These are phyloP conservation scores for Chondrosia reniformis DNA, from an alignment of 37 sponge, comb jelly and placozoan species.

Conservation along the genomic window DNA sequence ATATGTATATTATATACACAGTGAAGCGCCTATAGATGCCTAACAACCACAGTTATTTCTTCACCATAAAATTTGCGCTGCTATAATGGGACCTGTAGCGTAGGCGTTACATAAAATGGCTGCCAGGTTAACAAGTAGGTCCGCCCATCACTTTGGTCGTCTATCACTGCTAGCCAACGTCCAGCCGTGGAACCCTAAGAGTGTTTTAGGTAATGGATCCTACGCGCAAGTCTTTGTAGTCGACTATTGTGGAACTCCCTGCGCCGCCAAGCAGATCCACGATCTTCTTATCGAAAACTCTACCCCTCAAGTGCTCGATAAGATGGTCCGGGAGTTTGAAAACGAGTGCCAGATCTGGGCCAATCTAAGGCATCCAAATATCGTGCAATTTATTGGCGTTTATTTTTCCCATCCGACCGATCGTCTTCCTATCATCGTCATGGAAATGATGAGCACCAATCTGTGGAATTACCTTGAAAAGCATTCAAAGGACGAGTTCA, in stretches of 20 bases:
- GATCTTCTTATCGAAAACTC: neutral
- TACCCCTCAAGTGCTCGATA: neutral
- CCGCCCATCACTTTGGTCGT: neutral
- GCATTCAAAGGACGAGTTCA: neutral
- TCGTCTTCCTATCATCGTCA: neutral
- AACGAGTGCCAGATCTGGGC: neutral
- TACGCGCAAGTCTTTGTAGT: neutral
- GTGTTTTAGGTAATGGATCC: neutral
- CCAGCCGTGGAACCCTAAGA: neutral
- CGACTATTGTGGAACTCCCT: neutral
- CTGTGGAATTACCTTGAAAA: neutral
- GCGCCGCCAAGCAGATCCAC: neutral
- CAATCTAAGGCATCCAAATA: neutral
- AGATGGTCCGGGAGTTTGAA: neutral
- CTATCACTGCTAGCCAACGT: neutral
- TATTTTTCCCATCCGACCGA: neutral
- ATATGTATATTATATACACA: too few species aligned
- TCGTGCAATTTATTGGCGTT: neutral
- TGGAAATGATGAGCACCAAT: neutral
- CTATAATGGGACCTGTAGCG: conserved; percentile 64
- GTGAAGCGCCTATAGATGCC: too few species aligned
- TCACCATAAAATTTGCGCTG: too few species aligned
- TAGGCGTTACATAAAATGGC: conserved; percentile 39
- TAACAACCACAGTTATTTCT: too few species aligned
- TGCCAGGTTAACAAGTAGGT: conserved; percentile 33